Evolutionary conservation across 2,113 vertebrate species (phyloP).

Genomic region (Phoenicopterus ruber): DNA sequence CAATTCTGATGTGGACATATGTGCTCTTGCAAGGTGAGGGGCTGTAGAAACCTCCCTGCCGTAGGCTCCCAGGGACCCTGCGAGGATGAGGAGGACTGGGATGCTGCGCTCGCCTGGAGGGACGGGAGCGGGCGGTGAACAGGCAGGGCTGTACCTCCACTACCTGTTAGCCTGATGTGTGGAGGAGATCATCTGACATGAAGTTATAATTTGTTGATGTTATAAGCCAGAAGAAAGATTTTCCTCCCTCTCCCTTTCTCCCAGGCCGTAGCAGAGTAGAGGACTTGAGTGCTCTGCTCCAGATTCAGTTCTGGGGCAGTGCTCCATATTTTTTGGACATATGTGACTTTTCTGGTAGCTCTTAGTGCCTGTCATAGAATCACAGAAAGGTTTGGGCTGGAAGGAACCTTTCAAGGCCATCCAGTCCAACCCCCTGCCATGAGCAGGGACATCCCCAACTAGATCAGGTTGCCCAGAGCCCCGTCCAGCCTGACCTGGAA

Average conservation of each 20-base stretch:
- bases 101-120: rapidly evolving
- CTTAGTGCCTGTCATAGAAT: background rate
- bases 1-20: rapidly evolving
- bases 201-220: background rate
- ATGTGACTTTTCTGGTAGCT: background rate
- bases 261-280: rapidly evolving
- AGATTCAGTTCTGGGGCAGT: background rate
- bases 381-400: no score
- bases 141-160: background rate
- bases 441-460: no score
- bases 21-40: background rate
- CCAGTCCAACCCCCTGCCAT: no score
- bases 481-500: no score
- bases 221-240: background rate
- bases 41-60: background rate
- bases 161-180: background rate
- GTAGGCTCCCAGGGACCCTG: rapidly evolving
- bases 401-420: no score
- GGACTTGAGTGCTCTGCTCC: background rate
- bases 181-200: no score
- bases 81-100: background rate
- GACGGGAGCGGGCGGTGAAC: rapidly evolving
- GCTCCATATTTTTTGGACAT: rapidly evolving
- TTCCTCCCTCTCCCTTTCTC: background rate
- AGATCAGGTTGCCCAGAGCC: no score